These are phyloP conservation scores for Eristalinus sepulchralis DNA, from an alignment of 2,888 invertebrate genomes.

Conservation along the genomic window DNA sequence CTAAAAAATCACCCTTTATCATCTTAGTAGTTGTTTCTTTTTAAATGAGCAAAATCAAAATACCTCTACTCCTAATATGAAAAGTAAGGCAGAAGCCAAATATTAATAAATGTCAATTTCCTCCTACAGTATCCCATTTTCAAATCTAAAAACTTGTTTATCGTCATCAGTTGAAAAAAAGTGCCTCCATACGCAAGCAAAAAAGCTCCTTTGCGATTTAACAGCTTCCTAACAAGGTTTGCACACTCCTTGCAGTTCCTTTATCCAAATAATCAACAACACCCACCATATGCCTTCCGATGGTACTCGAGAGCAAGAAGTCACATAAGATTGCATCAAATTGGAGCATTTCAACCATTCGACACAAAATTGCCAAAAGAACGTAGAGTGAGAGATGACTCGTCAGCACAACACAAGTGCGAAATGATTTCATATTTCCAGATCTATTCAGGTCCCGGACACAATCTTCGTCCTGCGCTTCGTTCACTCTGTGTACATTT, in stretches of 20 bases:
- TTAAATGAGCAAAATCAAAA: too few species aligned
- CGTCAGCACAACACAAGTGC: slow-evolving; percentile 26
- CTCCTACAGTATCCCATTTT: too few species aligned
- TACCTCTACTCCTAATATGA: too few species aligned
- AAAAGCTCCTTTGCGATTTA: too few species aligned
- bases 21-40: too few species aligned
- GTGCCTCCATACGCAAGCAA: too few species aligned
- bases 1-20: too few species aligned
- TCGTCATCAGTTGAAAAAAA: too few species aligned
- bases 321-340: slow-evolving; percentile 24
- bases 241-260: neutral
- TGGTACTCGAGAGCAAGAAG: slow-evolving; percentile 9
- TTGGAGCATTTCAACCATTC: slow-evolving; percentile 31
- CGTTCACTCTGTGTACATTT: neutral
- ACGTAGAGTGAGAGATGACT: neutral
- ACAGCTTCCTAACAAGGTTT: neutral
- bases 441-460: neutral
- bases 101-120: too few species aligned
- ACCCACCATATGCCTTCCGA: slow-evolving; percentile 2
- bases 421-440: slow-evolving; percentile 42
- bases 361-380: neutral
- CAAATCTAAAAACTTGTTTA: too few species aligned
- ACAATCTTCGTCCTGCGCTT: neutral
- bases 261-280: neutral
- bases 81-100: too few species aligned